Percentiles rank a stretch among this genome's conserved stretches.
phyloP scores from a whole-genome alignment of 2,797 vertebrate species.

The Fistularia tabacaria region DNA sequence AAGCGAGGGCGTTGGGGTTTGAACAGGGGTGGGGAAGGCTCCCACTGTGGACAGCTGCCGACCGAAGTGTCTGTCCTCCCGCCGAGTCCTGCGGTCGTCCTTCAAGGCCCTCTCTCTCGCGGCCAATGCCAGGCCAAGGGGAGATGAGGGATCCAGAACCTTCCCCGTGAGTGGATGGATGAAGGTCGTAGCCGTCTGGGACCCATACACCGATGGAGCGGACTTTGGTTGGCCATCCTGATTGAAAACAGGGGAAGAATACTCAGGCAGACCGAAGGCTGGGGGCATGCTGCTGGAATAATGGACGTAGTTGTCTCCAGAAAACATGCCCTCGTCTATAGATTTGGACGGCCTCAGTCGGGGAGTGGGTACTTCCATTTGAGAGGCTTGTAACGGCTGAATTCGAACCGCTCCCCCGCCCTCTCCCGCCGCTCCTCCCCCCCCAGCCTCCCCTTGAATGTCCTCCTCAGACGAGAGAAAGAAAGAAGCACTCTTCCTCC shows the following conservation, averaged over 20 bases:
- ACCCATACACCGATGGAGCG: conserved; percentile 66
- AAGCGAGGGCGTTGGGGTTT: conserved; percentile 72
- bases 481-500: conserved; percentile 86
- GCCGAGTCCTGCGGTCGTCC: conserved; percentile 77
- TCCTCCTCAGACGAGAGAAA: conserved; percentile 88
- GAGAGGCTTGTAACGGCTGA: conserved; percentile 68
- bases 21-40: conserved; percentile 65
- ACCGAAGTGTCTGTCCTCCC: conserved; percentile 78
- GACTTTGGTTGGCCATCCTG: conserved; percentile 75
- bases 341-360: conserved; percentile 89
- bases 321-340: conserved; percentile 92
- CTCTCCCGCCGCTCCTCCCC: conserved; percentile 44
- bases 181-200: conserved; percentile 79
- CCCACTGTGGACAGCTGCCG: conserved; percentile 76
- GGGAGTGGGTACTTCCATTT: conserved; percentile 73
- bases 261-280: conserved; percentile 78
- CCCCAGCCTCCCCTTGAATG: conserved; percentile 71
- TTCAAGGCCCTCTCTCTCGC: conserved; percentile 87
- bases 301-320: conserved; percentile 81
- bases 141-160: conserved; percentile 87
- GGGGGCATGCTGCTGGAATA: conserved; percentile 81
- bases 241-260: conserved; percentile 66
- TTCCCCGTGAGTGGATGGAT: conserved; percentile 92
- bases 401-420: conserved; percentile 45
- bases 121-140: conserved; percentile 85